Base-by-base conservation (phyloP, 1,140 invertebrate species). In the Penaeus chinensis region DNA sequence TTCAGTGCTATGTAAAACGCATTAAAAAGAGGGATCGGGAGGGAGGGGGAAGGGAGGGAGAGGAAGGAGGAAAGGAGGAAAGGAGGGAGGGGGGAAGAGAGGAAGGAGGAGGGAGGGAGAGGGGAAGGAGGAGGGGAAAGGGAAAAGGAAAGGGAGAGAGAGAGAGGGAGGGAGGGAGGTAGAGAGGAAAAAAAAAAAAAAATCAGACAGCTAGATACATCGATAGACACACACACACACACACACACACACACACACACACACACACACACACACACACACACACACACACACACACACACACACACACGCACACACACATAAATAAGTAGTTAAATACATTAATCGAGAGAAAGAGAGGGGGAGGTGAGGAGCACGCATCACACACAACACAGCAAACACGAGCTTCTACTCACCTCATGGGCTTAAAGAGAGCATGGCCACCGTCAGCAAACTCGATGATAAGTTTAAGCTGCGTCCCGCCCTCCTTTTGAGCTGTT, bases 351-450 rank as follows among this genome's bases (percentile, higher is more conserved):
- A 54, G 47, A 54, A 8, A 54, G 54, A 54, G 54, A 54, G 7
- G 54, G 10, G 54, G 10, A 8, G 54, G 54, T 13, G 54, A 54
- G 10, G 54, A 54, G 16, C 16, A 13, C 16, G 16, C 10, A 54
- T 2, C 5, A 16, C 54, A 54, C 10, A 54, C 5, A 80, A 42
- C 10, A 47, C 7, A 47, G 47, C 47, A 47, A 47, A 47, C 47
- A 5, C 77, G 3, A 42, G 77, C 42, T 1, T 0, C 24, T 7
- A 74, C 61, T 86, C 63, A 99, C 97, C 98, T 96, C 98, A 99
- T 99, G n/a, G 98, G 98, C 93, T 99, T 99, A 93, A 99, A 98
- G 76, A 99, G 94, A 0, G 98, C 97, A 93, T 98, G 96, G 65
- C 97, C 95, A 76, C 96, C 95, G 92, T 98, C 96, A 5, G 95